Base-by-base conservation (phyloP, 2,113 vertebrate genomes). In the Tachysurus vachellii region DNA sequence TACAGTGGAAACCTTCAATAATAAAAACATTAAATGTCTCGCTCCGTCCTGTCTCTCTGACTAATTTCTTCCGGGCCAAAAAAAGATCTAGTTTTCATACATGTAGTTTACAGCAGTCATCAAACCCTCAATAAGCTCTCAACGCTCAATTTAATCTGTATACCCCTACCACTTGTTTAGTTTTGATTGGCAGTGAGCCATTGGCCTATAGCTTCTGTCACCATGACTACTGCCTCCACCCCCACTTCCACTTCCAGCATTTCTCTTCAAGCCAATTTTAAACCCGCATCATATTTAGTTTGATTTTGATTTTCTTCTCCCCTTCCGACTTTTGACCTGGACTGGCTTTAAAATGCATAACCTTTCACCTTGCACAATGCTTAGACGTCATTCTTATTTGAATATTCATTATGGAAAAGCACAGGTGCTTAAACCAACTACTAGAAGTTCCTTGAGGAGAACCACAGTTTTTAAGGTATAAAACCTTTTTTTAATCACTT, bases 51-150 rank as follows among this genome's bases (percentile, higher is more conserved):
- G 66, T 54, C 66, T 64, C 71, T 53, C 84, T 64, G 44, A 64
- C 64, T 79, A 61, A 85, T 77, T 28, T 62, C 59, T 53, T 53
- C 28, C 0, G 8, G 82, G 87, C 5, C 92, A 91, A 86, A 92
- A 93, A 94, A 92, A 93, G 91, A 94, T 91, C 11, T 90, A 92
- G 93, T 94, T 94, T 95, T 93, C 93, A 92, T 83, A 91, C 91
- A 92, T 92, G 89, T 90, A 90, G 76, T 89, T 12, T 61, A 91
- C 89, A 91, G 93, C 90, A 91, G 85, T 90, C 91, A 93, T 89
- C 91, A 92, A 85, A 83, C 79, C 87, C 56, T 90, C 92, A 85
- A 85, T 56, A 88, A 87, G 76, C 85, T 85, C 66, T 82, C 59
- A 59, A 3, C 28, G 13, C 11, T 75, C 19, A 77, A 61, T 47